These are phyloP conservation scores for Garrulus glandarius DNA, from an alignment of 2,797 vertebrate species.

Conservation along the genomic window DNA sequence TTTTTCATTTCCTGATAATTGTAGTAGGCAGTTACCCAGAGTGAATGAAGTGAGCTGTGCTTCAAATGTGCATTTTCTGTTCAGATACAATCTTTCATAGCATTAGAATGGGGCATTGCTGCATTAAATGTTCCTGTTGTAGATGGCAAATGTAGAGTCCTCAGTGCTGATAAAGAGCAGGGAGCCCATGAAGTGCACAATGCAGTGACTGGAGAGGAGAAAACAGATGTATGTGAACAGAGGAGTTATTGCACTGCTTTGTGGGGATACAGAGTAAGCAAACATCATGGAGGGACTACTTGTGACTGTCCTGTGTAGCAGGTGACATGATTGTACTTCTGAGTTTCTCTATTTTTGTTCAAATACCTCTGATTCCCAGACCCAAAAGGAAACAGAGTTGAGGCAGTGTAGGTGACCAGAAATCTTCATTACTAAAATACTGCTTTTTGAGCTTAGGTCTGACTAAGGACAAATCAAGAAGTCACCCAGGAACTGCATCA, in stretches of 20 bases:
- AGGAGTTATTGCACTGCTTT: background rate
- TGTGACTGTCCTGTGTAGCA: background rate
- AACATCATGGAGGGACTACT: background rate
- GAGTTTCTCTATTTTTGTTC: background rate
- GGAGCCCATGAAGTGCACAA: background rate
- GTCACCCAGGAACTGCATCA: background rate
- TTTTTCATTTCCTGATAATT: conserved; percentile 63
- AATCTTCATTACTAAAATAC: background rate
- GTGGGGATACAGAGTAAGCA: background rate
- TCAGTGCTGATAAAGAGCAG: background rate
- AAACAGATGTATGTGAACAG: background rate
- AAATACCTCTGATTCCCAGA: background rate
- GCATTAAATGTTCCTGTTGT: background rate
- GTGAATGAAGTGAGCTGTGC: background rate
- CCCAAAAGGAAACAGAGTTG: background rate
- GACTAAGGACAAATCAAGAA: background rate
- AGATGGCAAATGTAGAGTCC: background rate
- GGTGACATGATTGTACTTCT: background rate
- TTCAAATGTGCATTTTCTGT: background rate
- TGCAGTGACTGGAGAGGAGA: background rate
- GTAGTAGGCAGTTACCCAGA: background rate
- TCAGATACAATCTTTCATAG: conserved; percentile 10
- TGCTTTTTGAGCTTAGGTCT: background rate
- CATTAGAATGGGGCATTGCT: background rate
- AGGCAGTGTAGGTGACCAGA: background rate